Evolutionary conservation across 2,113 vertebrate genomes (phyloP), one percentile per base, ranked within the genome.

Genomic region (Jaculus jaculus): DNA sequence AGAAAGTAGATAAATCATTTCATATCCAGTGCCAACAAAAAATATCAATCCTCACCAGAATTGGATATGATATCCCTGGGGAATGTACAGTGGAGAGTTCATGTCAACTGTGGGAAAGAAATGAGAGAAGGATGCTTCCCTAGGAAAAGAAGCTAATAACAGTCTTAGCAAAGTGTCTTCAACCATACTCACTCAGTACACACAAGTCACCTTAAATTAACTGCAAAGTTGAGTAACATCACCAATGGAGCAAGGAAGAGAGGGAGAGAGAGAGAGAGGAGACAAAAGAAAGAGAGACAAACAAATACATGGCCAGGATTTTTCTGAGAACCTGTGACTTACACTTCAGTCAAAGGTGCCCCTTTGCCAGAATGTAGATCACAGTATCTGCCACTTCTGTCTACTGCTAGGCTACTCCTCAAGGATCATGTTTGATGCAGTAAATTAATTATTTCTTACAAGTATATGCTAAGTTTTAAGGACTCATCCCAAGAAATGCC

Each of bases 1-100:
- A 85, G 42, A 84, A 86, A 83, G 39, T 84, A 73, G 89, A 94
- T 24, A n/a, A 87, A 95, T 78, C 5, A 18, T 79, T 93, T 84
- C 92, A 63, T 74, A 24, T 16, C 34, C 84, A 66, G 74, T 93
- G 69, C 89, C 54, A 85, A 90, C 85, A 84, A 39, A 87, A 94
- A 80, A 69, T 68, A 54, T 61, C 54, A 79, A 16, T 10, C 69
- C 5, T 72, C 10, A 20, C 37, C 84, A 32, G n/a, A n/a, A 30
- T 73, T 68, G 26, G 61, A 68, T 68, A 42, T 30, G 23, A 28
- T 37, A 23, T 3, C 65, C 26, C 11, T 23, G 32, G 68, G 73
- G 4, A 73, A 78, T 3, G 63, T 61, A 60, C 26, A 83, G 21
- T 5, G 26, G 63, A 23, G 11, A 7, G 3, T 85, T 88, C 73